A percentile compares a stretch with the other conserved stretches of the same genome.
phyloP scores from a whole-genome alignment of 2,888 invertebrate genomes.

The Quadroppia sp. region DNA sequence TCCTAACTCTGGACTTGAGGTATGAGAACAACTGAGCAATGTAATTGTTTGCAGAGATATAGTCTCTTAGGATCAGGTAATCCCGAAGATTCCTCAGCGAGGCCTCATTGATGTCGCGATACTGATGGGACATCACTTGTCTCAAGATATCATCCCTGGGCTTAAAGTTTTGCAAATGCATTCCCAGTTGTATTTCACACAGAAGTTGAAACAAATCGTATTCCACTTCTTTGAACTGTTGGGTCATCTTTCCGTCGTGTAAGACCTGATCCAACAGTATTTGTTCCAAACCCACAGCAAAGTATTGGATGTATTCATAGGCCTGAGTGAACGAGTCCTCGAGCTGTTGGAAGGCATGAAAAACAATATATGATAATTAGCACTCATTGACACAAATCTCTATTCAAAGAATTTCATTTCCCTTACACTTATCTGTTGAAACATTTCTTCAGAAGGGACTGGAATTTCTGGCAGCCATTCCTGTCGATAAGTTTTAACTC shows the following conservation, averaged over 20 bases:
- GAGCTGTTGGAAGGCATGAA: constrained; percentile 41
- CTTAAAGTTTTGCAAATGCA: constrained; percentile 57
- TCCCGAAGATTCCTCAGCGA: constrained; percentile 59
- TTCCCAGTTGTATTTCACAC: constrained; percentile 65
- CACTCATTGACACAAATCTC: not conserved
- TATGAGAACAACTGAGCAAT: constrained; percentile 55
- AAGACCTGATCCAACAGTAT: constrained; percentile 62
- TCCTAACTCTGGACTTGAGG: constrained; percentile 33
- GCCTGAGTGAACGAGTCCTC: constrained; percentile 57
- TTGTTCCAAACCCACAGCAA: constrained; percentile 67
- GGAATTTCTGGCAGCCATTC: constrained; percentile 47
- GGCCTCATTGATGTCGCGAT: constrained; percentile 51
- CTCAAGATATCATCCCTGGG: constrained; percentile 54
- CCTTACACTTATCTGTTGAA: constrained; percentile 43
- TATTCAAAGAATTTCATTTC: not conserved
- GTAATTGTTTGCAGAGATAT: constrained; percentile 62
- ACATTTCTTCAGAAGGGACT: constrained; percentile 39
- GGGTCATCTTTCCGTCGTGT: constrained; percentile 54
- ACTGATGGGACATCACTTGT: constrained; percentile 52
- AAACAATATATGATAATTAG: not conserved
- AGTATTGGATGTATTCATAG: constrained; percentile 66
- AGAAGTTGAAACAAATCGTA: constrained; percentile 62
- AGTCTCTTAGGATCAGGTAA: constrained; percentile 63
- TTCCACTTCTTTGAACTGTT: constrained; percentile 61
- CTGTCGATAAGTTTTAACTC: constrained; percentile 42